phyloP scores from a whole-genome alignment of 2,888 invertebrate species.

The Tenthredo mesomela region DNA sequence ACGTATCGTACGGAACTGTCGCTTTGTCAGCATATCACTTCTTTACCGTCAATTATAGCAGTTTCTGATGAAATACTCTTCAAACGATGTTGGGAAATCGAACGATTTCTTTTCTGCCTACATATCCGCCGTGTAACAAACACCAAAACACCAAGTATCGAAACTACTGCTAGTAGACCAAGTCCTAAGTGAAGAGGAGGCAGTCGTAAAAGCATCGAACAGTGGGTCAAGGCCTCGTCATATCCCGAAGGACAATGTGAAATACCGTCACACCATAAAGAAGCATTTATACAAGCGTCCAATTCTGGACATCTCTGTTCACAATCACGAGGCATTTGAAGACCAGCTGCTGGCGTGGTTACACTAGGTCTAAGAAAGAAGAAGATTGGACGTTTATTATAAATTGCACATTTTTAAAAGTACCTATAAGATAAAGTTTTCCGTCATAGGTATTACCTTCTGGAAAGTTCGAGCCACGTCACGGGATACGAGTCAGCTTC shows the following conservation, averaged over 20 bases:
- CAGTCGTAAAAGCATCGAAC: conserved; percentile 87
- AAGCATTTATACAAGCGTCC: conserved; percentile 89
- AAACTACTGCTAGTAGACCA: conserved; percentile 76
- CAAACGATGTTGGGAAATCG: conserved; percentile 88
- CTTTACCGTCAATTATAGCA: conserved; percentile 91
- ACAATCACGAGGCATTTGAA: conserved; percentile 86
- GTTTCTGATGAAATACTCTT: conserved; percentile 91
- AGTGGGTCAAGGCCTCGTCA: conserved; percentile 90
- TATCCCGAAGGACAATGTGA: conserved; percentile 89
- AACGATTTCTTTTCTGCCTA: conserved; percentile 85
- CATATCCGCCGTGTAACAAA: conserved; percentile 77
- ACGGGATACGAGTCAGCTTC: conserved; percentile 88
- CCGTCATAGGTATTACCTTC: conserved; percentile 78
- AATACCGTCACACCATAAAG: conserved; percentile 90
- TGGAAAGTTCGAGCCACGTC: conserved; percentile 91
- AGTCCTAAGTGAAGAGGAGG: conserved; percentile 86
- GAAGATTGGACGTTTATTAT: not conserved
- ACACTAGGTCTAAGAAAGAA: conserved; percentile 66
- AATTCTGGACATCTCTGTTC: conserved; percentile 88
- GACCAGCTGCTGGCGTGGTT: conserved; percentile 79
- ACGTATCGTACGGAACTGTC: conserved; percentile 97
- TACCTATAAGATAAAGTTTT: not conserved
- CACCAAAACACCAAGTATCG: conserved; percentile 70
- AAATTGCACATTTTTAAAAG: not conserved
- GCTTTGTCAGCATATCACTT: conserved; percentile 97